Conservation (phyloP, 2,797 vertebrate species). For the Odontamblyopus lacepedii region DNA sequence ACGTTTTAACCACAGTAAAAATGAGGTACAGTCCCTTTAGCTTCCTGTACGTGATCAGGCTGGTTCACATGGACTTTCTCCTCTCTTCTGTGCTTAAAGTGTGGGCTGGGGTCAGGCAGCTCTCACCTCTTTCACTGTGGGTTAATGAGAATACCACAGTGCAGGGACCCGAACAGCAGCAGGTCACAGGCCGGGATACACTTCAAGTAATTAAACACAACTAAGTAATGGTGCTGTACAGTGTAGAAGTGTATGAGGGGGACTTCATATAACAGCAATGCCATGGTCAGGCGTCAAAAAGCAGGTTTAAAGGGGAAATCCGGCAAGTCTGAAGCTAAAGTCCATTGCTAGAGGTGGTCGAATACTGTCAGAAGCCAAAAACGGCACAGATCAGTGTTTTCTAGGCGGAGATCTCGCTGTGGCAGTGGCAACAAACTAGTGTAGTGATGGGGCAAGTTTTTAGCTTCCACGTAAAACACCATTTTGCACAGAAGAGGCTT, state of each 20-base stretch:
- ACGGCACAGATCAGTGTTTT: too few species aligned
- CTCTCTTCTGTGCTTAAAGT: conserved; percentile 11
- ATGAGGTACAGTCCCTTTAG: neutral
- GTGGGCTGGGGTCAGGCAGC: neutral
- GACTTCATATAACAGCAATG: neutral
- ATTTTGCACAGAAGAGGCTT: too few species aligned
- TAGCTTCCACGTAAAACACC: too few species aligned
- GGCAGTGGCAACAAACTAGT: too few species aligned
- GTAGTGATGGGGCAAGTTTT: too few species aligned
- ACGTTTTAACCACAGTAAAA: too few species aligned
- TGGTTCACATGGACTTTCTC: neutral
- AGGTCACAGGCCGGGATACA: conserved; percentile 39
- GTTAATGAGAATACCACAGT: conserved; percentile 52
- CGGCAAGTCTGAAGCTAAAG: too few species aligned
- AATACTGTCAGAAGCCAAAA: too few species aligned
- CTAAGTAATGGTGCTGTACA: conserved; percentile 28
- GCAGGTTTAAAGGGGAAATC: neutral
- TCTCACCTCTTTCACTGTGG: conserved; percentile 40
- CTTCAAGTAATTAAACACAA: conserved; percentile 37
- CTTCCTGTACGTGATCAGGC: conserved; percentile 1
- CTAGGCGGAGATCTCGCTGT: too few species aligned
- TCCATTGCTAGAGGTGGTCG: too few species aligned
- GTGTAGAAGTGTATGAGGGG: neutral
- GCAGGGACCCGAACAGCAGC: conserved; percentile 5
- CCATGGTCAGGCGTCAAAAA: neutral